phyloP scores from a whole-genome alignment of 2,797 vertebrate genomes.

The Pseudochaenichthys georgianus region DNA sequence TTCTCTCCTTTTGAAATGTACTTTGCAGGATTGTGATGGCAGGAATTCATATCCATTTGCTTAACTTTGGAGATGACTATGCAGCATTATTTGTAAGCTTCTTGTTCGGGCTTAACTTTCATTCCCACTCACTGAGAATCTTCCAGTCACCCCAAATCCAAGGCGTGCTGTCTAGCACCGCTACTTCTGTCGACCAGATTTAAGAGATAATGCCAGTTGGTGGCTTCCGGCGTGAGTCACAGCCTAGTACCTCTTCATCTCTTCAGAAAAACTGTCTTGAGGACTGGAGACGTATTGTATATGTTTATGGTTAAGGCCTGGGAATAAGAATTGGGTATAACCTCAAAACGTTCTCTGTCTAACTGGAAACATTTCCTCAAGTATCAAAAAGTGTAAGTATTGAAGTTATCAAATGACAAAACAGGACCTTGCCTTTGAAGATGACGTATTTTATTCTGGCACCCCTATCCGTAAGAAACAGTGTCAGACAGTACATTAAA shows the following conservation, averaged over 20 bases:
- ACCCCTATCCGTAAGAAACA: not conserved
- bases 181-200: constrained; percentile 10
- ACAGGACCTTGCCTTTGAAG: not conserved
- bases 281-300: constrained; percentile 8
- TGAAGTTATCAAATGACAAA: not conserved
- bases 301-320: not conserved
- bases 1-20: constrained; percentile 11
- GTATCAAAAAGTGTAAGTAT: not conserved
- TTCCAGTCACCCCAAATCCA: constrained; percentile 26
- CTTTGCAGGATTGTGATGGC: constrained; percentile 1
- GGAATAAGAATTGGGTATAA: not conserved
- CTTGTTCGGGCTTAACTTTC: constrained; percentile 22
- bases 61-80: constrained; percentile 3
- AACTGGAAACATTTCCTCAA: not conserved
- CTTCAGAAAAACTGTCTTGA: not conserved
- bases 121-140: constrained; percentile 9
- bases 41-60: constrained; percentile 22
- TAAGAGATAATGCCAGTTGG: constrained; percentile 19
- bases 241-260: constrained; percentile 15
- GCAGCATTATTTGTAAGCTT: constrained; percentile 10
- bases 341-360: no score
- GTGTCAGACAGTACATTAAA: not conserved
- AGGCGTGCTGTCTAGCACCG: constrained; percentile 17
- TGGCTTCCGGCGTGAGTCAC: constrained; percentile 15
- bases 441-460: not conserved